Conservation (phyloP, 1,140 invertebrate species). For the Bactericera cockerelli region DNA sequence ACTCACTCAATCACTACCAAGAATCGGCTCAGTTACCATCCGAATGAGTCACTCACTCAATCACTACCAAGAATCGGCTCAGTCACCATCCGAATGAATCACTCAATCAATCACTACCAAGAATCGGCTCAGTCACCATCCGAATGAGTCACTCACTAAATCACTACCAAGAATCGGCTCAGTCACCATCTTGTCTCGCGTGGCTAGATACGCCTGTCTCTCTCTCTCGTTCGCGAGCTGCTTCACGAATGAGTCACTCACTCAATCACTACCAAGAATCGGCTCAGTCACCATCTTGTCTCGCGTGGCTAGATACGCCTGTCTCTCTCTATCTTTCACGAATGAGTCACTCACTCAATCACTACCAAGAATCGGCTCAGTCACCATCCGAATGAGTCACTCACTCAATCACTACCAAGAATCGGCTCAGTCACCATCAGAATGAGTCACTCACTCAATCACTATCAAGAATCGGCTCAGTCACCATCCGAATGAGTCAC, state of each 20-base stretch:
- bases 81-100: constrained; percentile 36
- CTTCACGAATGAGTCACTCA: too few species aligned
- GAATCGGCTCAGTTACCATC: constrained; percentile 33
- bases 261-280: too few species aligned
- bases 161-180: constrained; percentile 25
- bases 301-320: too few species aligned
- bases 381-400: too few species aligned
- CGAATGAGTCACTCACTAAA: too few species aligned
- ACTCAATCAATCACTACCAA: constrained; percentile 10
- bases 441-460: too few species aligned
- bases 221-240: too few species aligned
- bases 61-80: constrained; percentile 25
- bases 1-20: constrained; percentile 11
- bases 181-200: constrained; percentile 45
- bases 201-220: constrained; percentile 63
- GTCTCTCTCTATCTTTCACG: too few species aligned
- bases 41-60: too few species aligned
- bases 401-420: constrained; percentile 11
- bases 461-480: constrained; percentile 26
- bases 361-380: constrained; percentile 26
- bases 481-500: too few species aligned
- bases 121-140: constrained; percentile 33
- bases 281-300: too few species aligned
- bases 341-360: too few species aligned
- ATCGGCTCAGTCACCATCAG: constrained; percentile 34